Percentiles rank a stretch among this genome's conserved stretches.
These are phyloP conservation scores for Poeciliopsis prolifica DNA, from an alignment of 2,113 vertebrate genomes.

Conservation along the genomic window DNA sequence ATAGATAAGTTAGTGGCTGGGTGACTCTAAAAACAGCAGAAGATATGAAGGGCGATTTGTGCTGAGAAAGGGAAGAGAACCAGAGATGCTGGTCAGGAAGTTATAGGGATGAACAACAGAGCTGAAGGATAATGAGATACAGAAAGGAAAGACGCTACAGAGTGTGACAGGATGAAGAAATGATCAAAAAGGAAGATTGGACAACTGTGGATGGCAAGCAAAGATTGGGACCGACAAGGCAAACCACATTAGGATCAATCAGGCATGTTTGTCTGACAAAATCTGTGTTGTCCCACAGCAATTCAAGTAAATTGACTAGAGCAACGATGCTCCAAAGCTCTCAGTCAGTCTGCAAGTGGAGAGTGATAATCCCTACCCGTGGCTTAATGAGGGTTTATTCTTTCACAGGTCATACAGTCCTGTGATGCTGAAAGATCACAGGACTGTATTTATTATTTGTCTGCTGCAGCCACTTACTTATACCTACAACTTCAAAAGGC, in stretches of 20 bases:
- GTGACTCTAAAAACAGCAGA: slow-evolving; percentile 39
- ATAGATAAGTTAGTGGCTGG: slow-evolving; percentile 53
- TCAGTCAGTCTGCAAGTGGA: slow-evolving; percentile 48
- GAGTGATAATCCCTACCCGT: slow-evolving; percentile 53
- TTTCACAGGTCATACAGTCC: slow-evolving; percentile 49
- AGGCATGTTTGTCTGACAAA: slow-evolving; percentile 28
- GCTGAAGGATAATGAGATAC: slow-evolving; percentile 20
- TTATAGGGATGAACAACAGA: slow-evolving; percentile 26
- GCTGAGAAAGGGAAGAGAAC: slow-evolving; percentile 24
- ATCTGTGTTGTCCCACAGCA: slow-evolving; percentile 38
- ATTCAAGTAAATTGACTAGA: slow-evolving; percentile 44
- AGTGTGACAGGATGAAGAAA: slow-evolving; percentile 41
- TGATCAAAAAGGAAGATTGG: slow-evolving; percentile 20
- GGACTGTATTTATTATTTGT: slow-evolving; percentile 4
- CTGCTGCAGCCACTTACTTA: background rate
- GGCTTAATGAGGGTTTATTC: slow-evolving; percentile 50
- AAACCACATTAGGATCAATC: slow-evolving; percentile 55
- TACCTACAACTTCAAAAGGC: background rate
- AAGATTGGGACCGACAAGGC: slow-evolving; percentile 55
- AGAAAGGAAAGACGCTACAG: slow-evolving; percentile 24
- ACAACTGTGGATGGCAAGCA: slow-evolving; percentile 52
- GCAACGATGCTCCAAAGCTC: slow-evolving; percentile 50
- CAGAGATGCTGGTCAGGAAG: slow-evolving; percentile 38
- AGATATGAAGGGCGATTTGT: slow-evolving; percentile 54
- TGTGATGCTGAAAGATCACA: slow-evolving; percentile 44